Evolutionary conservation across 2,888 invertebrate species (phyloP), one percentile per base, ranked within the genome.

Genomic region (Antitype chi): DNA sequence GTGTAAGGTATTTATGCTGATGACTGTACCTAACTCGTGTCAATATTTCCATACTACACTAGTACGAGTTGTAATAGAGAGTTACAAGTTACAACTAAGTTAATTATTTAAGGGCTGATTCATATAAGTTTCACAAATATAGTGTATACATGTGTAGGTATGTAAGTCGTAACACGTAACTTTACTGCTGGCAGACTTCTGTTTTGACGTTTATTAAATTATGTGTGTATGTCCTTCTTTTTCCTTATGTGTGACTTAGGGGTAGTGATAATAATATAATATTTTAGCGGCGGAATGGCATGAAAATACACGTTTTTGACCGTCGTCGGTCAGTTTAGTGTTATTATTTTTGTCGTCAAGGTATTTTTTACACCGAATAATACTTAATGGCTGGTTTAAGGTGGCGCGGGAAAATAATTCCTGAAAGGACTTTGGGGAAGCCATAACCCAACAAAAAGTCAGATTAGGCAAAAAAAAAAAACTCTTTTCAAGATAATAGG

Each of bases 201-300:
- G 70, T 83, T 76, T 57, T 71, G 74, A 74, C 74, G 60, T 67
- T 84, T 77, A 82, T 83, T 74, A 72, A 83, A 78, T 76, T 82
- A 86, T 70, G 57, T 81, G 55, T 70, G 6, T 60, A 38, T 55
- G 68, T 71, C 57, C n/a, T 25, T 70, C 23, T 67, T 78, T 85
- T 74, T 82, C 66, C 57, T 78, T 75, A 62, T 62, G 38, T 71
- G 57, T 55, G 59, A 49, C 32, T 70, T 52, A 47, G 72, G n/a
- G 57, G 28, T 79, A 28, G 32, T 62, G 49, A 23, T 82, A 68
- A 53, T 66, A 74, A 67, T 66, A 59, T 66, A 55, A 63, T 23
- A 63, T 52, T 25, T 80, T 66, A 38, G 32, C 20, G 25, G 15
- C 2, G 28, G 43, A 32, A 63, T 3, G 52, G 17, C 13, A n/a